phyloP scores from a whole-genome alignment of 2,113 vertebrate species.

The Beaufortia kweichowensis region DNA sequence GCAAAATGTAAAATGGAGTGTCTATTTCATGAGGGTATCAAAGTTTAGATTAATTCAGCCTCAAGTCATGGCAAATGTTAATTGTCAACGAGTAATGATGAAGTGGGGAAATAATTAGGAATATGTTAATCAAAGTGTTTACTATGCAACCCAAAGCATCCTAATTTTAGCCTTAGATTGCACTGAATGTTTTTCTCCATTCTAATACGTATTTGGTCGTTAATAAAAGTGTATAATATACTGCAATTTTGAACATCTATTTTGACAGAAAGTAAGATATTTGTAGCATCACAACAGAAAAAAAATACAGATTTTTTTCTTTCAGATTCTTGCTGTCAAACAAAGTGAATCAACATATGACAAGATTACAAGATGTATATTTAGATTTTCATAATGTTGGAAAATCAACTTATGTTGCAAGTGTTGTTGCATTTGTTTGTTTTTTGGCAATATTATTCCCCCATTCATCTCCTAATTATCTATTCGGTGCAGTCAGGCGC shows the following conservation, averaged over 20 bases:
- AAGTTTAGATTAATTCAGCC: conserved; percentile 60
- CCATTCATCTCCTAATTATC: conserved; percentile 76
- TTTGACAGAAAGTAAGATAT: conserved; percentile 20
- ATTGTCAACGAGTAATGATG: conserved; percentile 57
- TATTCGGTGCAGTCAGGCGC: conserved; percentile 78
- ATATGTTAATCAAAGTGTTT: conserved; percentile 52
- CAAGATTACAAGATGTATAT: neutral
- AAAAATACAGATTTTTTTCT: neutral
- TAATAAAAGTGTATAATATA: neutral
- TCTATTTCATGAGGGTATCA: conserved; percentile 46
- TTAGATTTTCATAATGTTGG: neutral
- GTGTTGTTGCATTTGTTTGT: conserved; percentile 61
- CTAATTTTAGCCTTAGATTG: conserved; percentile 27
- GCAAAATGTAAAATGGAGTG: conserved; percentile 48
- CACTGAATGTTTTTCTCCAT: conserved; percentile 10
- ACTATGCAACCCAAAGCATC: conserved; percentile 37
- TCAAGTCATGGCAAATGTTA: conserved; percentile 57
- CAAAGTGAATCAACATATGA: neutral
- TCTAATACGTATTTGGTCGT: conserved; percentile 25
- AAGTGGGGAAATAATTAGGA: conserved; percentile 59
- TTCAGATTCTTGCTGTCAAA: conserved; percentile 9
- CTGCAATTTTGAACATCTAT: neutral
- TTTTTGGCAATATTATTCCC: conserved; percentile 70
- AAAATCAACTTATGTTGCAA: neutral
- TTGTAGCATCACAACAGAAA: conserved; percentile 5